Evolutionary conservation across 2,888 invertebrate genomes (phyloP).

Genomic region (Epistrophella euchroma): DNA sequence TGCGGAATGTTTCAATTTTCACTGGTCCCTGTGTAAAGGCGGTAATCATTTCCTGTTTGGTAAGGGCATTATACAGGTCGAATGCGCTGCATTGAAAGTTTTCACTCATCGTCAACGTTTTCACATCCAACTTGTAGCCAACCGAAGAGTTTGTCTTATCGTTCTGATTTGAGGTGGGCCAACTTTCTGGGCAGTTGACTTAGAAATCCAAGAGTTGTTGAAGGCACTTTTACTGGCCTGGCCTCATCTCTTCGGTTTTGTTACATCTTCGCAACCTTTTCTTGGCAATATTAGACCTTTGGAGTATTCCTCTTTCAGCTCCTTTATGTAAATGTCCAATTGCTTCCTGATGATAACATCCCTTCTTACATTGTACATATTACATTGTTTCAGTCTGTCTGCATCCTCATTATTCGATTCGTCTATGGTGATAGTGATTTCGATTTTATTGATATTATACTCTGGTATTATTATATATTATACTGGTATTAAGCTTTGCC

Average conservation of each 20-base stretch:
- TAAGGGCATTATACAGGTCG: conserved; percentile 95
- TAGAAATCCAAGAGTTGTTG: conserved; percentile 85
- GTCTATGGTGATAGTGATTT: conserved; percentile 92
- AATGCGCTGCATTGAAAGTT: conserved; percentile 90
- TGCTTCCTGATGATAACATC: conserved; percentile 89
- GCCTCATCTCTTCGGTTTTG: conserved; percentile 79
- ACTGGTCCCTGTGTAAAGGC: conserved; percentile 95
- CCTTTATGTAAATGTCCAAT: conserved; percentile 90
- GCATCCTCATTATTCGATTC: conserved; percentile 90
- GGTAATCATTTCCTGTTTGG: conserved; percentile 93
- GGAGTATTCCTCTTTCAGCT: conserved; percentile 95
- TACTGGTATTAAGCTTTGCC: conserved; percentile 95
- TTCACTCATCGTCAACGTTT: conserved; percentile 85
- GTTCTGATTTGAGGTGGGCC: conserved; percentile 84
- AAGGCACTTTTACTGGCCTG: conserved; percentile 47
- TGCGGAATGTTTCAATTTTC: conserved; percentile 91
- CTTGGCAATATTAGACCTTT: conserved; percentile 97
- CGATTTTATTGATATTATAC: conserved; percentile 95
- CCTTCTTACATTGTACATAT: conserved; percentile 91
- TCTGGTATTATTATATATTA: too few species aligned
- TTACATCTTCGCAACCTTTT: conserved; percentile 86
- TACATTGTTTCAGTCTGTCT: conserved; percentile 91
- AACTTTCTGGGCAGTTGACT: background rate
- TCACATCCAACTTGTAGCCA: conserved; percentile 81
- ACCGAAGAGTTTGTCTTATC: conserved; percentile 77